phyloP scores from a whole-genome alignment of 2,113 vertebrate genomes.

The Mungos mungo region DNA sequence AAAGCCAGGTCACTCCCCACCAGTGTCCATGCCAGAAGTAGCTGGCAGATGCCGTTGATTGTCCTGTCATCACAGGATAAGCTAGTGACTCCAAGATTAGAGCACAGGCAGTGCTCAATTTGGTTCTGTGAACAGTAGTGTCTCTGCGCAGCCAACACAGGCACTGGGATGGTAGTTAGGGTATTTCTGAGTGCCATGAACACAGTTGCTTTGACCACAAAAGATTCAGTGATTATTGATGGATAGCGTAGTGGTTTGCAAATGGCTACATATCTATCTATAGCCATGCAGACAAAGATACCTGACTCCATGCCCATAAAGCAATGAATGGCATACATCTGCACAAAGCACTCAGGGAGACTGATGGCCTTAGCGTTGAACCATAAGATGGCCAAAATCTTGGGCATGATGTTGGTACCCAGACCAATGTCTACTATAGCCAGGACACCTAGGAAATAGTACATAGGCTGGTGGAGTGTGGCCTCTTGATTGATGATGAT shows the following conservation, averaged over 20 bases:
- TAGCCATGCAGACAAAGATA: conserved; percentile 62
- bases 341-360: conserved; percentile 58
- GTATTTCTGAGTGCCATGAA: conserved; percentile 46
- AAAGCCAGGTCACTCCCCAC: conserved; percentile 52
- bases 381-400: conserved; percentile 65
- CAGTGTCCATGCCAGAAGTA: background rate
- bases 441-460: background rate
- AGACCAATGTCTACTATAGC: conserved; percentile 51
- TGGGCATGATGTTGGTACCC: conserved; percentile 60
- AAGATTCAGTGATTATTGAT: conserved; percentile 31
- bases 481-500: no score
- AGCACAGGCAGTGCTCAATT: background rate
- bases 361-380: conserved; percentile 51
- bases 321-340: conserved; percentile 59
- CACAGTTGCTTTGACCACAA: conserved; percentile 27
- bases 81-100: conserved; percentile 55
- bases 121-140: conserved; percentile 8
- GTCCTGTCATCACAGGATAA: conserved; percentile 56
- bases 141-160: conserved; percentile 54
- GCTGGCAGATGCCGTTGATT: conserved; percentile 46
- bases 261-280: conserved; percentile 65
- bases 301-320: conserved; percentile 65
- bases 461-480: no score
- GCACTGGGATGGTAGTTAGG: background rate
- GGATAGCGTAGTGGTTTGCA: conserved; percentile 36